Conservation (phyloP, 2,888 invertebrate genomes). For the Pediacus dermestoides region DNA sequence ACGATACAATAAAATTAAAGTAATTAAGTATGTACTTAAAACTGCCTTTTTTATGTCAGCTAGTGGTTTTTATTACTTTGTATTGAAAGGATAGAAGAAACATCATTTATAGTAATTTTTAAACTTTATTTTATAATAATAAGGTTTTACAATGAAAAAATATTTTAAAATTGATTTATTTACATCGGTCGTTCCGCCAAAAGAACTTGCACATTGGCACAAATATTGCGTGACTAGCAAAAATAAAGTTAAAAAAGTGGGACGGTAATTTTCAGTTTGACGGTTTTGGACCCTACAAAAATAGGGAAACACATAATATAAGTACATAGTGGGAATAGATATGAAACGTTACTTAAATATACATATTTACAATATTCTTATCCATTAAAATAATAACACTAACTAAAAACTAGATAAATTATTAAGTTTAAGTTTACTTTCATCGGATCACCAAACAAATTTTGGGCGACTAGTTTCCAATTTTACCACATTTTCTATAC, state of each 20-base stretch:
- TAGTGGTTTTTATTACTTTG: no score
- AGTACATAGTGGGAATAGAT: neutral
- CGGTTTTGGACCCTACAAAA: neutral
- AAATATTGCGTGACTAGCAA: constrained; percentile 22
- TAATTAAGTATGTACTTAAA: no score
- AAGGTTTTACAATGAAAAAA: no score
- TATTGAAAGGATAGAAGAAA: no score
- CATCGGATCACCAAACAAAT: neutral
- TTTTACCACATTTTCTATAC: neutral
- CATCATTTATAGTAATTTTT: no score
- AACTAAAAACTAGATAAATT: constrained; percentile 6
- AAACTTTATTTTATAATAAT: no score
- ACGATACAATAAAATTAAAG: no score
- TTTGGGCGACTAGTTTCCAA: neutral
- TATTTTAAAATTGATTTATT: no score
- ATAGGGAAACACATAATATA: neutral
- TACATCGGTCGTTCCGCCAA: no score
- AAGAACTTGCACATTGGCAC: constrained; percentile 21
- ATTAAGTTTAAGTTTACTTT: constrained; percentile 7
- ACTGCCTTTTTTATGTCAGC: no score
- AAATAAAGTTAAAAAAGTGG: neutral
- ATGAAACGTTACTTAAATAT: constrained; percentile 4
- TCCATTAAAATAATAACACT: neutral
- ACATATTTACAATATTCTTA: constrained; percentile 7
- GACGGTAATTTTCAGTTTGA: neutral